A percentile compares a stretch with the other conserved stretches of the same genome.
Conservation (phyloP, 1,140 invertebrate genomes). For the Leptinotarsa lineolata region DNA sequence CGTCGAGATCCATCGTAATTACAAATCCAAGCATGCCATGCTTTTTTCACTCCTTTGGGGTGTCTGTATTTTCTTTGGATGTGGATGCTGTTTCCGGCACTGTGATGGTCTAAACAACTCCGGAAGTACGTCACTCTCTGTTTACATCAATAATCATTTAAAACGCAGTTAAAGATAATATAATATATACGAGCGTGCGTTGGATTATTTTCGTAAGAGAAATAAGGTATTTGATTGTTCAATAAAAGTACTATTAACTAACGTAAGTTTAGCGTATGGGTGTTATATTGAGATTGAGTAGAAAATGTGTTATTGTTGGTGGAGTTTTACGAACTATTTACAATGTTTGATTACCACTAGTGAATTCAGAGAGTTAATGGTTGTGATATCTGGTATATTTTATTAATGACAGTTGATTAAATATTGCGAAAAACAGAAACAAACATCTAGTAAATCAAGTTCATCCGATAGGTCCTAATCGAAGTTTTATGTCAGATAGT, state of each 20-base stretch:
- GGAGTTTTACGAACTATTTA: slow-evolving; percentile 36
- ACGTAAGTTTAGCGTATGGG: slow-evolving; percentile 34
- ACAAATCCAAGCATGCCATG: slow-evolving; percentile 24
- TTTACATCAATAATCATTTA: slow-evolving; percentile 51
- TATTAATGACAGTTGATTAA: background rate
- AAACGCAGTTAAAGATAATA: slow-evolving; percentile 49
- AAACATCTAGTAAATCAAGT: too few species aligned
- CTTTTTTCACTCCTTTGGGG: background rate
- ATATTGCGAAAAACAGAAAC: too few species aligned
- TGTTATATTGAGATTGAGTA: slow-evolving; percentile 36
- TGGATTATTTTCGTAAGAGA: slow-evolving; percentile 52
- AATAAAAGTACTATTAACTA: slow-evolving; percentile 50
- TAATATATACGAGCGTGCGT: slow-evolving; percentile 41
- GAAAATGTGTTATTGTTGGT: slow-evolving; percentile 39
- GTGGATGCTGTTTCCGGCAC: slow-evolving; percentile 39
- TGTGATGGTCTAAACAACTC: slow-evolving; percentile 39
- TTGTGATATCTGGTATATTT: slow-evolving; percentile 12
- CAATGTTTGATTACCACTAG: slow-evolving; percentile 24
- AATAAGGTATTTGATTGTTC: slow-evolving; percentile 47
- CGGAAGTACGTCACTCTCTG: slow-evolving; percentile 50
- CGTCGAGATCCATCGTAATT: slow-evolving; percentile 26
- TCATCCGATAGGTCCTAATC: too few species aligned
- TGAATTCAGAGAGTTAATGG: slow-evolving; percentile 22
- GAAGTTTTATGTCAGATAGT: too few species aligned
- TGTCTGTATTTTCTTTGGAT: slow-evolving; percentile 43